A percentile compares a stretch with the other conserved stretches of the same genome.
These are phyloP conservation scores for Notospermus geniculatus DNA, from an alignment of 1,140 invertebrate genomes.

Conservation along the genomic window DNA sequence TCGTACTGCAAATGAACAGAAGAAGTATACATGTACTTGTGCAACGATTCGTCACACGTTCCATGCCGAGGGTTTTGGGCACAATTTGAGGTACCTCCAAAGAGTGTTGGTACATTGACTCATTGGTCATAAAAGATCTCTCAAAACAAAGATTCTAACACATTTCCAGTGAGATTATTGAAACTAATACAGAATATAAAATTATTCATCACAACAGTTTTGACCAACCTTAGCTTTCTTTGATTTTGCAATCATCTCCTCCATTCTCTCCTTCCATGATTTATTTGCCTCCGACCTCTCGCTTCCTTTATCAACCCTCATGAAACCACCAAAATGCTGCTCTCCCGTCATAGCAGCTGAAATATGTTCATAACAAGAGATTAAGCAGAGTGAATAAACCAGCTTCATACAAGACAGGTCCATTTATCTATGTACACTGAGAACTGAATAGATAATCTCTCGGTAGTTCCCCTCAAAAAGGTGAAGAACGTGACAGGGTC, in stretches of 20 bases:
- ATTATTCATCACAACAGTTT: background rate
- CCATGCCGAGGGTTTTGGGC: too few relatives aligned
- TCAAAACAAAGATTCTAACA: too few relatives aligned
- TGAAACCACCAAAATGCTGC: conserved; percentile 79
- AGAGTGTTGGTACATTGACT: too few relatives aligned
- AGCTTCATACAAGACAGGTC: too few relatives aligned
- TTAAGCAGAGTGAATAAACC: background rate
- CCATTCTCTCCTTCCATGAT: conserved; percentile 80
- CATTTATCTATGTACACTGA: too few relatives aligned
- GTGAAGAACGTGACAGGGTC: too few relatives aligned
- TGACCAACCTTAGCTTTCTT: conserved; percentile 75
- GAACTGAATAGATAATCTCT: too few relatives aligned
- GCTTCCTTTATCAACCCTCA: conserved; percentile 62
- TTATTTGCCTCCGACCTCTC: conserved; percentile 57
- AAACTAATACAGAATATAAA: background rate
- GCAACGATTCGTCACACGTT: too few relatives aligned
- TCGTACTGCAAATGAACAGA: conserved; percentile 60
- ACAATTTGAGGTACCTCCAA: too few relatives aligned
- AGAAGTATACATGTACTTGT: too few relatives aligned
- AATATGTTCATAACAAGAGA: conserved; percentile 6
- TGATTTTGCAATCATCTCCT: conserved; percentile 83
- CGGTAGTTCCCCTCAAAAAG: too few relatives aligned
- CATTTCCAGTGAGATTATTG: background rate
- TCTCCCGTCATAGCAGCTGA: conserved; percentile 72
- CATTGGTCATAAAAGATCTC: too few relatives aligned